Conservation (phyloP, 2,888 invertebrate species). For the Heteromurus nitidus region DNA sequence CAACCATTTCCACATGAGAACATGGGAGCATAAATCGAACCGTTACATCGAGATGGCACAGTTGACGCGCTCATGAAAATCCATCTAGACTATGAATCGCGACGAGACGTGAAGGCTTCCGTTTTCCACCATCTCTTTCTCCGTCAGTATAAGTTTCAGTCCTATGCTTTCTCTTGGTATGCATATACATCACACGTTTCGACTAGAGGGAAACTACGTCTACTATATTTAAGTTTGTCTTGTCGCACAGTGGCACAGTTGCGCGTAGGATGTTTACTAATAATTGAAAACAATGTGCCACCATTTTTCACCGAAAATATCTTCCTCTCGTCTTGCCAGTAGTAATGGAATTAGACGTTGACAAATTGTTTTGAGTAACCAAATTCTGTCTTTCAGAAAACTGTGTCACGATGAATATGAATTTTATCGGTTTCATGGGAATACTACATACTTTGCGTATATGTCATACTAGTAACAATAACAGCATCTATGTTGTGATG, state of each 20-base stretch:
- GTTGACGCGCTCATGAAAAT: too few species aligned
- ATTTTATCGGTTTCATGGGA: constrained; percentile 20
- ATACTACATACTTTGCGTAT: too few species aligned
- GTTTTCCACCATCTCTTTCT: not conserved
- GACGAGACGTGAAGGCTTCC: too few species aligned
- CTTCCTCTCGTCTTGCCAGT: not conserved
- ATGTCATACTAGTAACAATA: too few species aligned
- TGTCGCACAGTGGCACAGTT: too few species aligned
- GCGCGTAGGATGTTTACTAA: not conserved
- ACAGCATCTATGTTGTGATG: too few species aligned
- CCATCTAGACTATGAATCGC: too few species aligned
- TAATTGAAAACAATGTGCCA: constrained; percentile 1
- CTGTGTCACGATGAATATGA: constrained; percentile 1
- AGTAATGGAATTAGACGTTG: constrained; percentile 43
- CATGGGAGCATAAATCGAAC: too few species aligned
- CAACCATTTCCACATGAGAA: constrained; percentile 5
- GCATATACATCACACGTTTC: too few species aligned
- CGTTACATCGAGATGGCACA: too few species aligned
- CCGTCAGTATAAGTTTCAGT: not conserved
- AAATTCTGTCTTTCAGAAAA: constrained; percentile 11
- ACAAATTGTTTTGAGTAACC: constrained; percentile 36
- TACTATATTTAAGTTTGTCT: not conserved
- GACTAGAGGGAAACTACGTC: not conserved
- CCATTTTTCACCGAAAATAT: not conserved
- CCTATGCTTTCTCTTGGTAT: not conserved